Conservation (phyloP, 1,140 invertebrate genomes). For the Latrodectus geometricus region DNA sequence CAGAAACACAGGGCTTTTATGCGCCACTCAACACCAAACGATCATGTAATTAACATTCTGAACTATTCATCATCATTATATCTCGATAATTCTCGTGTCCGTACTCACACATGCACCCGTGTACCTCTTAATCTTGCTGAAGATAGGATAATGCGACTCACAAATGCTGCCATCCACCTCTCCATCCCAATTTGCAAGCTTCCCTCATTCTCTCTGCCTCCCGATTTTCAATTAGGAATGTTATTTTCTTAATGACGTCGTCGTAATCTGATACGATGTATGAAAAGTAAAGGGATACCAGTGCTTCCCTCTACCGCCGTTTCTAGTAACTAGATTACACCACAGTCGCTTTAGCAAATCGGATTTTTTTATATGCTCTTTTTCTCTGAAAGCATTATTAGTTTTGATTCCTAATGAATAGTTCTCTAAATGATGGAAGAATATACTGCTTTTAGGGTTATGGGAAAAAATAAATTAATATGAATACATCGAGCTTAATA, state of each 20-base stretch:
- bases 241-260: conserved; percentile 39
- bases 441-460: no score
- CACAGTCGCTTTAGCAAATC: no score
- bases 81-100: conserved; percentile 18
- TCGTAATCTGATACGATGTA: not conserved
- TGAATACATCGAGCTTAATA: no score
- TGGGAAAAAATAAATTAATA: no score
- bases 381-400: no score
- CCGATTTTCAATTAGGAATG: conserved; percentile 28
- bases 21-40: conserved; percentile 15
- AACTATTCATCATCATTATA: conserved; percentile 48
- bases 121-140: conserved; percentile 36
- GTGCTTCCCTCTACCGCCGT: no score
- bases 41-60: conserved; percentile 33
- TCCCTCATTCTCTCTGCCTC: not conserved
- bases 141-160: conserved; percentile 43
- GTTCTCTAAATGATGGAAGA: no score
- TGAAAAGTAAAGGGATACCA: no score
- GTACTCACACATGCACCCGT: not conserved
- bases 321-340: no score
- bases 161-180: not conserved
- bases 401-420: no score
- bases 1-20: conserved; percentile 11
- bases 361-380: no score
- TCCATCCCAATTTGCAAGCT: conserved; percentile 34